phyloP scores from a whole-genome alignment of 2,888 invertebrate species.

The Pimpla rufipes region DNA sequence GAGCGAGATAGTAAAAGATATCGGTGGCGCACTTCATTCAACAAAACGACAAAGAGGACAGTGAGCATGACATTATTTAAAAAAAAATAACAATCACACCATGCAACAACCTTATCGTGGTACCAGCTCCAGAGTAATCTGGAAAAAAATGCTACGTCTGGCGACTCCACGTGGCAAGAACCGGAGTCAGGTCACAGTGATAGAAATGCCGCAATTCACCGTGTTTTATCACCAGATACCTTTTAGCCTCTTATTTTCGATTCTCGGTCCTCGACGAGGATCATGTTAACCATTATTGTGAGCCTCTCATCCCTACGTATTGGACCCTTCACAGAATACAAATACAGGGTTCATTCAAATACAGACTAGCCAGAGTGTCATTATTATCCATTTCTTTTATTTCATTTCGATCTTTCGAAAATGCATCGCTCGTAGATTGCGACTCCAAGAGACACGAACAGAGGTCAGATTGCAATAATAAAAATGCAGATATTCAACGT shows the following conservation, averaged over 20 bases:
- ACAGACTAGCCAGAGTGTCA: too few relatives aligned
- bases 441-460: too few relatives aligned
- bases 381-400: too few relatives aligned
- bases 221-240: background rate
- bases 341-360: too few relatives aligned
- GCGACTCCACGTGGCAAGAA: slow-evolving; percentile 1
- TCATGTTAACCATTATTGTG: background rate
- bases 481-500: slow-evolving; percentile 2
- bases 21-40: slow-evolving; percentile 46
- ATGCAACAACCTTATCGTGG: slow-evolving; percentile 28
- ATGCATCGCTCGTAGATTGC: too few relatives aligned
- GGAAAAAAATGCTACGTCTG: slow-evolving; percentile 20
- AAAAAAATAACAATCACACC: background rate
- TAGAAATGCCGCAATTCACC: background rate
- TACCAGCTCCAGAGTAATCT: background rate
- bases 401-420: too few relatives aligned
- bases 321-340: too few relatives aligned
- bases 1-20: background rate
- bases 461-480: too few relatives aligned
- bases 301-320: background rate
- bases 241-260: background rate
- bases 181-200: background rate
- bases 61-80: background rate
- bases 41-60: slow-evolving; percentile 35
- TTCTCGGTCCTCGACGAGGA: background rate